Conservation (phyloP, 2,113 vertebrate species). For the Morone chrysops region DNA sequence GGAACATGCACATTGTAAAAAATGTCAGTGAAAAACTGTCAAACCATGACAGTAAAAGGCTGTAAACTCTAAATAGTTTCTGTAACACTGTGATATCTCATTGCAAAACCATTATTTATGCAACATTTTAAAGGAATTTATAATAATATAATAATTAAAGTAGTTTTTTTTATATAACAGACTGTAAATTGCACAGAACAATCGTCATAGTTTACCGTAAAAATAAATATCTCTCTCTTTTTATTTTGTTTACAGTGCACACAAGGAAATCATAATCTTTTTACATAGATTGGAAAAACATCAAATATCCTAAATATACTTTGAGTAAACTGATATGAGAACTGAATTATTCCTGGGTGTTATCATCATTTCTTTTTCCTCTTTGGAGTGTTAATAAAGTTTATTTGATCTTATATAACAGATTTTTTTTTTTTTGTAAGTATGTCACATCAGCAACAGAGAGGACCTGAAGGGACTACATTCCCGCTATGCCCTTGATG, state of each 20-base stretch:
- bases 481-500: constrained; percentile 46
- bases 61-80: too few relatives aligned
- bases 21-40: too few relatives aligned
- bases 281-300: not conserved
- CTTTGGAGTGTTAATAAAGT: not conserved
- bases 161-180: too few relatives aligned
- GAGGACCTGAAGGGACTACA: constrained; percentile 17
- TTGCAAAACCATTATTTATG: too few relatives aligned
- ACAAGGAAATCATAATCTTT: fast-evolving
- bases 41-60: too few relatives aligned
- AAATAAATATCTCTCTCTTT: too few relatives aligned
- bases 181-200: too few relatives aligned
- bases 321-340: not conserved
- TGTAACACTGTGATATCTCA: too few relatives aligned
- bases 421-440: not conserved
- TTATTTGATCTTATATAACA: constrained; percentile 20
- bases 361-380: constrained; percentile 6
- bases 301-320: not conserved
- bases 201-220: too few relatives aligned
- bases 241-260: too few relatives aligned
- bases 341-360: not conserved
- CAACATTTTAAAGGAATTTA: too few relatives aligned
- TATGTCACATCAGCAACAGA: constrained; percentile 21
- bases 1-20: not conserved
- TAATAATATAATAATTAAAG: too few relatives aligned